phyloP scores from a whole-genome alignment of 2,797 vertebrate species.

The Vireo griseus region DNA sequence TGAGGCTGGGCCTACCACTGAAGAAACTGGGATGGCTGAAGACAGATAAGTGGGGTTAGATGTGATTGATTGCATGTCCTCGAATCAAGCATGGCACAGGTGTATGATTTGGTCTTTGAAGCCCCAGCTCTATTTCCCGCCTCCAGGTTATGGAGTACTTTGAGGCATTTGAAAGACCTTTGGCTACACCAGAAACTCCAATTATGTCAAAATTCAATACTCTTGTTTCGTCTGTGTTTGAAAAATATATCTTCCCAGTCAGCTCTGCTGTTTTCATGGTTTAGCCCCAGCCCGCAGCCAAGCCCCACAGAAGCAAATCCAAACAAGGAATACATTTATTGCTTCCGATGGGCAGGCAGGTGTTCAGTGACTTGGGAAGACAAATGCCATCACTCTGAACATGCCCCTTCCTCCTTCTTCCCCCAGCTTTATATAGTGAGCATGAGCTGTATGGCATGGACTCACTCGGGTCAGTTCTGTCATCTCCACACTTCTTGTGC shows the following conservation, averaged over 20 bases:
- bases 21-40: background rate
- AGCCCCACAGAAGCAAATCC: background rate
- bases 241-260: background rate
- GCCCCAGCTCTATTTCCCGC: background rate
- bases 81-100: background rate
- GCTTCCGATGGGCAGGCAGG: background rate
- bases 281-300: background rate
- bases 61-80: fast-evolving
- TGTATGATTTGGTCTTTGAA: background rate
- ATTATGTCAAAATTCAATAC: background rate
- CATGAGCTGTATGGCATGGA: background rate
- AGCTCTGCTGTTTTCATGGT: background rate
- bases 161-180: background rate
- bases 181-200: background rate
- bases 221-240: background rate
- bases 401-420: background rate
- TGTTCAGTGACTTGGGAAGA: background rate
- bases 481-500: background rate
- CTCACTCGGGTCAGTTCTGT: background rate
- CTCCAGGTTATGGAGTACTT: background rate
- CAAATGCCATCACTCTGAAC: fast-evolving
- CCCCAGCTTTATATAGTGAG: background rate
- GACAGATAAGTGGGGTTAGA: background rate
- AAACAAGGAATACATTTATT: background rate
- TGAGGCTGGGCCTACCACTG: background rate